phyloP scores from a whole-genome alignment of 2,888 invertebrate species.

The Hypselothyrea guttata region DNA sequence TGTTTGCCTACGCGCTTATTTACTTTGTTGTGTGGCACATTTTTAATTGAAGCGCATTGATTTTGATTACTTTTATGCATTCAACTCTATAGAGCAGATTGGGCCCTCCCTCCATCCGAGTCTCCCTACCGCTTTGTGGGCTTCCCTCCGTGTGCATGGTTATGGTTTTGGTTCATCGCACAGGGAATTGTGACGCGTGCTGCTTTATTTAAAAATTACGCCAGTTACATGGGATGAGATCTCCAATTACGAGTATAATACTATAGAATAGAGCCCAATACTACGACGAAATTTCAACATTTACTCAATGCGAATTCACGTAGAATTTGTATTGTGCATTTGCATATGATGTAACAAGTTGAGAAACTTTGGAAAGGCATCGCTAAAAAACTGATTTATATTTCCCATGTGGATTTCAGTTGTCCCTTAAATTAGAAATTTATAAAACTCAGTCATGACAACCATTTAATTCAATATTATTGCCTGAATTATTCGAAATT shows the following conservation, averaged over 20 bases:
- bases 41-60: constrained; percentile 70
- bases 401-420: too few relatives aligned
- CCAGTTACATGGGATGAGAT: constrained; percentile 19
- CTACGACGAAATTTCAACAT: too few relatives aligned
- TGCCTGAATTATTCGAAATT: too few relatives aligned
- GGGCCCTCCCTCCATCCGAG: constrained; percentile 10
- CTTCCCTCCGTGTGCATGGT: constrained; percentile 5
- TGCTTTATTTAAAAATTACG: constrained; percentile 44
- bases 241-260: background rate
- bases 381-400: too few relatives aligned
- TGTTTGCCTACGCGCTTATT: constrained; percentile 4
- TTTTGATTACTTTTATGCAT: constrained; percentile 62
- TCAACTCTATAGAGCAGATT: constrained; percentile 26
- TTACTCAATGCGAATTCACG: too few relatives aligned
- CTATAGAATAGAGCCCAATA: too few relatives aligned
- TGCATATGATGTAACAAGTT: too few relatives aligned
- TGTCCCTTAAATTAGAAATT: too few relatives aligned
- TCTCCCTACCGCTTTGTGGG: constrained; percentile 26
- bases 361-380: too few relatives aligned
- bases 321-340: too few relatives aligned
- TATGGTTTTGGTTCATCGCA: constrained; percentile 45
- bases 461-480: too few relatives aligned
- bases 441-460: too few relatives aligned
- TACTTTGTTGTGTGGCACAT: constrained; percentile 24
- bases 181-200: constrained; percentile 42